These are phyloP conservation scores for Varanus komodoensis DNA, from an alignment of 2,113 vertebrate genomes.

Conservation along the genomic window DNA sequence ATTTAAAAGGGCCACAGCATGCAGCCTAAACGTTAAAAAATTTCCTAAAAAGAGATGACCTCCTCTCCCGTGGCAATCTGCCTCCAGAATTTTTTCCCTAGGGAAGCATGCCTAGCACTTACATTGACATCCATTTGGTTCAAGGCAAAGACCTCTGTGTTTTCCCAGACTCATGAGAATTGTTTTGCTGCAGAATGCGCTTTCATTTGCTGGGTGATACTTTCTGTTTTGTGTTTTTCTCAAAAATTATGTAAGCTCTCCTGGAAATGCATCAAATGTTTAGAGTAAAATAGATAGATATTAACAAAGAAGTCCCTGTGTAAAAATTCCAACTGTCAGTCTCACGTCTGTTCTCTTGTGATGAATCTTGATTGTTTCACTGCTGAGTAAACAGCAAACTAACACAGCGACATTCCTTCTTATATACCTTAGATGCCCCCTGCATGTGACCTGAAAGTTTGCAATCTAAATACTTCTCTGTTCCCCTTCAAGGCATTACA, in stretches of 20 bases:
- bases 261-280: neutral
- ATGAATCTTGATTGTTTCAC: neutral
- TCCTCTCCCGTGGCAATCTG: neutral
- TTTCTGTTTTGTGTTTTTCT: neutral
- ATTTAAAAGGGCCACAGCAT: no score
- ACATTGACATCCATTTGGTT: neutral
- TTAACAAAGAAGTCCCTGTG: no score
- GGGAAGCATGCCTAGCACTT: neutral
- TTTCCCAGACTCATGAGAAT: neutral
- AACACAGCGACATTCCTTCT: neutral
- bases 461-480: neutral
- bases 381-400: neutral
- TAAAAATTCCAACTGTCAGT: no score
- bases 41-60: no score
- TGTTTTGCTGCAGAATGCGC: neutral
- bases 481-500: neutral
- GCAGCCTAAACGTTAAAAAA: no score
- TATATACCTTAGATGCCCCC: no score
- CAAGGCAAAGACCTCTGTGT: neutral
- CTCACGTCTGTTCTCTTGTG: no score
- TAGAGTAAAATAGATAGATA: neutral
- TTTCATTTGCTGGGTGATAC: neutral
- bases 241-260: neutral
- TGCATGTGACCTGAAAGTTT: no score
- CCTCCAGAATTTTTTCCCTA: neutral